Conservation (phyloP, 1,140 invertebrate genomes). For the Mercenaria mercenaria region DNA sequence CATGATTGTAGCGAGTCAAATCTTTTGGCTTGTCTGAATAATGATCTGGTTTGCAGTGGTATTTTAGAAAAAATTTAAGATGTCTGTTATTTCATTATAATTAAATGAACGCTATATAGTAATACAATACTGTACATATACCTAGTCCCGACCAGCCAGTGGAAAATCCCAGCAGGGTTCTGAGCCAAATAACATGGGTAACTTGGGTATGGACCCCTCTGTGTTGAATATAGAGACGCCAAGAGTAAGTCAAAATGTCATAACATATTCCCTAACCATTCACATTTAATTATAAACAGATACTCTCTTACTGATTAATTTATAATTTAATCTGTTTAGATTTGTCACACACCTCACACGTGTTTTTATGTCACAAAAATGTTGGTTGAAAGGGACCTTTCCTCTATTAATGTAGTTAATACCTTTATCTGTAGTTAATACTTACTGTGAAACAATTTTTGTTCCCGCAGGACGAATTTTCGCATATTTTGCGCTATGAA, state of each 20-base stretch:
- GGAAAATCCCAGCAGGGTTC: slow-evolving; percentile 22
- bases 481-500: too few species aligned
- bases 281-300: background rate
- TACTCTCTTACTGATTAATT: background rate
- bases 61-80: too few species aligned
- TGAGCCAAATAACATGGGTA: background rate
- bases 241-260: background rate
- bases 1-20: too few species aligned
- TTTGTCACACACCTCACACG: background rate
- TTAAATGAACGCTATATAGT: too few species aligned
- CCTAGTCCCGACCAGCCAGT: slow-evolving; percentile 29
- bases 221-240: slow-evolving; percentile 1
- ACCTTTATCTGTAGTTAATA: too few species aligned
- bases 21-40: too few species aligned
- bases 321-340: background rate
- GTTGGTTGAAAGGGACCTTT: background rate
- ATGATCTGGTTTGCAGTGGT: too few species aligned
- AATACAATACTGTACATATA: background rate
- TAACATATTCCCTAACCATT: background rate
- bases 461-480: too few species aligned
- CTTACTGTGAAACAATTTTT: too few species aligned
- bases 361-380: background rate
- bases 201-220: background rate
- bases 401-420: too few species aligned
- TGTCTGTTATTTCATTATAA: too few species aligned